Conservation (phyloP, 2,888 invertebrate species). For the Crocallis elinguaria region DNA sequence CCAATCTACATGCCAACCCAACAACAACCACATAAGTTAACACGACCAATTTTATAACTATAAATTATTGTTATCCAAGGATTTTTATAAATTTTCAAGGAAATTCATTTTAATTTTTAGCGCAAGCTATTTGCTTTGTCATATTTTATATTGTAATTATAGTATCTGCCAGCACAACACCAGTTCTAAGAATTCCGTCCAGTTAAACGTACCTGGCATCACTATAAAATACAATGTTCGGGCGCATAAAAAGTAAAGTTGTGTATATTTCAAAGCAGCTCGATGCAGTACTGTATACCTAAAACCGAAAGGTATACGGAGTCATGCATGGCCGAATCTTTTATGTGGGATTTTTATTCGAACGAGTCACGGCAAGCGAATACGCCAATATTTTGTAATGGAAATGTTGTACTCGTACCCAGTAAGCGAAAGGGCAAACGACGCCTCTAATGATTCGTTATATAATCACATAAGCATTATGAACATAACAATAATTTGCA, state of each 20-base stretch:
- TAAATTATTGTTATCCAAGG: too few species aligned
- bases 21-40: too few species aligned
- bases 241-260: slow-evolving; percentile 33
- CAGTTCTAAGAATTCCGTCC: background rate
- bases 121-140: too few species aligned
- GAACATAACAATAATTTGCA: too few species aligned
- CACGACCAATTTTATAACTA: too few species aligned
- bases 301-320: slow-evolving; percentile 34
- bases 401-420: background rate
- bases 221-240: slow-evolving; percentile 16
- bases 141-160: too few species aligned
- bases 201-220: slow-evolving; percentile 2
- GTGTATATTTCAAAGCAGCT: slow-evolving; percentile 47
- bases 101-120: too few species aligned
- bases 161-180: background rate
- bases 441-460: too few species aligned
- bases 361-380: slow-evolving; percentile 48
- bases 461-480: too few species aligned
- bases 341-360: slow-evolving; percentile 54
- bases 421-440: background rate
- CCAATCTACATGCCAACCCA: slow-evolving; percentile 11
- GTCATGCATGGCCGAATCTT: slow-evolving; percentile 59
- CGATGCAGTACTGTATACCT: slow-evolving; percentile 42
- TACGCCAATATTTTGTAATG: slow-evolving; percentile 38
- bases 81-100: too few species aligned